Base-by-base conservation (phyloP, 2,797 vertebrate genomes). In the Hippopotamyrus pictus region DNA sequence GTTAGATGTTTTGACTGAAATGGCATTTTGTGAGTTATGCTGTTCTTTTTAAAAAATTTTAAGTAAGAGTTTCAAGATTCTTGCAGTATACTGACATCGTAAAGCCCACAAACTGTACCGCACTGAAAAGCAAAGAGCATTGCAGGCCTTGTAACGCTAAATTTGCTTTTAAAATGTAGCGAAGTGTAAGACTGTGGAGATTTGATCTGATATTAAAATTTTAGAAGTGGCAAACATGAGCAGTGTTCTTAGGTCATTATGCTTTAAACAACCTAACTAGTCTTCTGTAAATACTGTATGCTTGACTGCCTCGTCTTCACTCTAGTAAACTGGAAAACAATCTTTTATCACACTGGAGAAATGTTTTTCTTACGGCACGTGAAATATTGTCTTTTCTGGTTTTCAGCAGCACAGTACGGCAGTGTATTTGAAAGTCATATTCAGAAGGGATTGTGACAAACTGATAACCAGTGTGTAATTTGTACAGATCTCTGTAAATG, bases 101-200 rank as follows among this genome's bases (percentile, higher is more conserved):
- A 59, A 69, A 59, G 7, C 46, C 51, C 87, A 69, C 41, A 22
- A 29, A 17, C 44, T 69, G 19, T 69, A 88, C n/a, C 59, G 25
- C 4, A 89, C 54, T 69, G 88, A 62, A 86, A 90, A 90, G 88
- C 90, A 90, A 90, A 90, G 90, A 83, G 88, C 88, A 88, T 76
- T 44, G 57, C 88, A 33, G 57, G 83, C n/a, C 57, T 69, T 37
- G 6, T 62, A 29, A n/a, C 87, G 69, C 48, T 84, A 65, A 54
- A 65, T 46, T 73, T 33, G 3, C 29, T 9, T 57, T 83, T 51
- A 69, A 53, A 76, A 86, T 14, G 37, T 54, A 76, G 82, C 50
- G 2, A 29, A 76, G 17, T 89, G 37, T 51, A 46, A 29, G 84
- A 62, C 54, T n/a, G 11, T 19, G 54, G 59, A 46, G 11, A 17